A percentile compares a stretch with the other conserved stretches of the same genome.
These are phyloP conservation scores for Odocoileus hemionus DNA, from an alignment of 2,113 vertebrate species.

Conservation along the genomic window DNA sequence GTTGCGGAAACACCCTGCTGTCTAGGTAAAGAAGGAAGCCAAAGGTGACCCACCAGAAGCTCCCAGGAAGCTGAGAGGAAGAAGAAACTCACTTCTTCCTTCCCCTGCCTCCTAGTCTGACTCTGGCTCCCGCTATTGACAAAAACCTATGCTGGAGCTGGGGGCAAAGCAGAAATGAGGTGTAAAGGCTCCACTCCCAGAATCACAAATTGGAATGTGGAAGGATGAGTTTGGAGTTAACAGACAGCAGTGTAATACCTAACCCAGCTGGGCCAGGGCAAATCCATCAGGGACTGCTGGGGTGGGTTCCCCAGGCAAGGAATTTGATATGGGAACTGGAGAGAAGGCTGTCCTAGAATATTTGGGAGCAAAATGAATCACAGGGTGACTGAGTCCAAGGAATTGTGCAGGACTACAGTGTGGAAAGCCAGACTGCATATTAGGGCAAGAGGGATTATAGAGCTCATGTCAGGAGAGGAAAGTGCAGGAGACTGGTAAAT, in stretches of 20 bases:
- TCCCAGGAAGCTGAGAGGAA: neutral
- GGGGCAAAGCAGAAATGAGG: neutral
- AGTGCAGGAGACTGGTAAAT: neutral
- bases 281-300: neutral
- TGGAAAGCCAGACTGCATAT: neutral
- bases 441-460: neutral
- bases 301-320: neutral
- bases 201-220: neutral
- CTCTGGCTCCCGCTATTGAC: neutral
- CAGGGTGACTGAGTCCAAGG: neutral
- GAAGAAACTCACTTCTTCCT: neutral
- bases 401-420: neutral
- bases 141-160: neutral
- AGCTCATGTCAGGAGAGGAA: neutral
- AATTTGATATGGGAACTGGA: neutral
- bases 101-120: neutral
- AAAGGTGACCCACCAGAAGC: neutral
- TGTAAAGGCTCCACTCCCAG: neutral
- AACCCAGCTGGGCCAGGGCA: neutral
- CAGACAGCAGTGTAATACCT: neutral
- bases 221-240: neutral
- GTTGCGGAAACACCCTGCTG: neutral
- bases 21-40: neutral
- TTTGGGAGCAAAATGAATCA: neutral
- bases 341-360: conserved; percentile 6